Percentiles rank a stretch among this genome's conserved stretches.
phyloP scores from a whole-genome alignment of 2,888 invertebrate genomes.

The Scaeva pyrastri region DNA sequence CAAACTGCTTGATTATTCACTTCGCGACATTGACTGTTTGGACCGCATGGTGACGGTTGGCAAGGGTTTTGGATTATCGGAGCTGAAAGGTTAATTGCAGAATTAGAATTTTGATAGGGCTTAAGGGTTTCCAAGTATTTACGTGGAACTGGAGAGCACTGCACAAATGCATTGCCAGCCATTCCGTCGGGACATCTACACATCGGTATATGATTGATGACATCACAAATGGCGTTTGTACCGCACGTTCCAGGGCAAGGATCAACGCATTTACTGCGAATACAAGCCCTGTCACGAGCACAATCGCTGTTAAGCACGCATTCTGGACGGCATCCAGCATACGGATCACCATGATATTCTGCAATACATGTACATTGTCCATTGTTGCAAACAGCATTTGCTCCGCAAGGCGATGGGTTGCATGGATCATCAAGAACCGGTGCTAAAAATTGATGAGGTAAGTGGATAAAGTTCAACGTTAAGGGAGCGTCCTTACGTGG shows the following conservation, averaged over 20 bases:
- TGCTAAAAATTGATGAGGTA: conserved; percentile 70
- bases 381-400: conserved; percentile 87
- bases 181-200: conserved; percentile 89
- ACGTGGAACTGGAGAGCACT: conserved; percentile 84
- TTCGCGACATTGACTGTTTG: conserved; percentile 90
- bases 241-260: conserved; percentile 93
- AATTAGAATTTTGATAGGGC: not conserved
- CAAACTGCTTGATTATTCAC: conserved; percentile 90
- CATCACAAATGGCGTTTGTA: conserved; percentile 89
- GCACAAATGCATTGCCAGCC: conserved; percentile 89
- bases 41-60: conserved; percentile 89
- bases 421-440: conserved; percentile 86
- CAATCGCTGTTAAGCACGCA: conserved; percentile 92
- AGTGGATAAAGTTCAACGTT: not conserved
- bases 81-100: conserved; percentile 76
- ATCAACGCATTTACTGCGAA: conserved; percentile 89
- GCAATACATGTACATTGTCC: conserved; percentile 83
- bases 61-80: conserved; percentile 84
- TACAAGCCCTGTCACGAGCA: conserved; percentile 88
- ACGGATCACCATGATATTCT: conserved; percentile 90
- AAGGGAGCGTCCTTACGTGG: conserved; percentile 78
- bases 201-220: conserved; percentile 91
- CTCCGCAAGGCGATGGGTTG: conserved; percentile 91
- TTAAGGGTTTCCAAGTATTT: conserved; percentile 77
- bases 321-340: conserved; percentile 91